Conservation (phyloP, 2,888 invertebrate species). For the Drosophila borealis region DNA sequence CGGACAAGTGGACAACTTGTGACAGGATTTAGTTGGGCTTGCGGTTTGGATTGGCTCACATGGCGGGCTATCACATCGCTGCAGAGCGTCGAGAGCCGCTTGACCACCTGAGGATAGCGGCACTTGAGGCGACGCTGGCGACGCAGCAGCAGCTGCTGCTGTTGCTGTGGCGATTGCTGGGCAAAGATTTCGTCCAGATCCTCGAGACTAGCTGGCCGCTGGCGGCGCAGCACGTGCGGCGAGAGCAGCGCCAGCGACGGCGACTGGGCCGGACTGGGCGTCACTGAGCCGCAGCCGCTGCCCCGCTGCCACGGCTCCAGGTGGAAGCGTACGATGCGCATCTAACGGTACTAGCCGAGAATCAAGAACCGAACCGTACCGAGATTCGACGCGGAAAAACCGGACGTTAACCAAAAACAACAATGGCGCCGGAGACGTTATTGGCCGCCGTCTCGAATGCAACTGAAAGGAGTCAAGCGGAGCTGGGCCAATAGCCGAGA, state of each 20-base stretch:
- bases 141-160: slow-evolving; percentile 64
- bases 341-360: slow-evolving; percentile 44
- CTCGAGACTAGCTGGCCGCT: slow-evolving; percentile 83
- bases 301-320: slow-evolving; percentile 84
- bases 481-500: slow-evolving; percentile 16
- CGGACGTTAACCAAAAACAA: slow-evolving; percentile 35
- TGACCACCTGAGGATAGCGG: slow-evolving; percentile 85
- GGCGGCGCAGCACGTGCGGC: slow-evolving; percentile 83
- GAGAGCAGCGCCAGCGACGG: slow-evolving; percentile 82
- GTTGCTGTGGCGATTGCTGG: slow-evolving; percentile 59
- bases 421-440: slow-evolving; percentile 34
- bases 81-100: slow-evolving; percentile 86
- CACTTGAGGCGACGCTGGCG: slow-evolving; percentile 79
- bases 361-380: slow-evolving; percentile 7
- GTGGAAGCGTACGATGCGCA: slow-evolving; percentile 85
- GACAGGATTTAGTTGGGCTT: background rate
- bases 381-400: background rate
- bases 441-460: slow-evolving; percentile 66
- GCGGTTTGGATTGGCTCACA: slow-evolving; percentile 78
- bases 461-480: slow-evolving; percentile 74
- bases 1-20: background rate
- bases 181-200: slow-evolving; percentile 67
- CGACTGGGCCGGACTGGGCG: slow-evolving; percentile 82
- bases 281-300: slow-evolving; percentile 78
- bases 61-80: slow-evolving; percentile 86